Conservation (phyloP, 2,888 invertebrate species). For the Pantelozetes paolii region DNA sequence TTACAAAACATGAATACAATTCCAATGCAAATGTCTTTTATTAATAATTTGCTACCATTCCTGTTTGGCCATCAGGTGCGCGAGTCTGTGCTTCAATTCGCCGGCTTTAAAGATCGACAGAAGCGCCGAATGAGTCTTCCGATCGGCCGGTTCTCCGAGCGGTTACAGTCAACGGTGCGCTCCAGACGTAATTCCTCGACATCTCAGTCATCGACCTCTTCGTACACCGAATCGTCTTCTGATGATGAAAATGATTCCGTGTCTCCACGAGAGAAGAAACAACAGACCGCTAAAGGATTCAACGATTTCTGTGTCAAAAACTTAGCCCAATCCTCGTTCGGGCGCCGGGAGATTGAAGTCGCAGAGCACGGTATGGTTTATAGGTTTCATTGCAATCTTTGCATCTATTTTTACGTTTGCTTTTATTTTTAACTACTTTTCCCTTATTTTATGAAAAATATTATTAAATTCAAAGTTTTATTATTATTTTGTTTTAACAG, state of each 20-base stretch:
- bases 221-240: slow-evolving; percentile 76
- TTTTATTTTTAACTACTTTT: too few species aligned
- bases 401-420: too few species aligned
- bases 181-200: slow-evolving; percentile 41
- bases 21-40: not conserved
- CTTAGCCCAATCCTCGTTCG: slow-evolving; percentile 86
- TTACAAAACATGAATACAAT: not conserved
- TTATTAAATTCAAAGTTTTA: too few species aligned
- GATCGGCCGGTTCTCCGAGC: slow-evolving; percentile 45
- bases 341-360: slow-evolving; percentile 92
- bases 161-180: slow-evolving; percentile 39
- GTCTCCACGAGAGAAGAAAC: slow-evolving; percentile 77
- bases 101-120: slow-evolving; percentile 48
- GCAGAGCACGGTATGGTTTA: slow-evolving; percentile 71
- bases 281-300: slow-evolving; percentile 76
- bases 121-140: slow-evolving; percentile 48
- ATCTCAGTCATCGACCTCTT: slow-evolving; percentile 50
- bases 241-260: slow-evolving; percentile 76
- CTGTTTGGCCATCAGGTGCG: slow-evolving; percentile 31
- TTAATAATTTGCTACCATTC: not conserved
- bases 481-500: slow-evolving; percentile 55
- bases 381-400: not conserved
- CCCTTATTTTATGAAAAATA: too few species aligned
- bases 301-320: slow-evolving; percentile 91
- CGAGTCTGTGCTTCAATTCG: slow-evolving; percentile 41